Evolutionary conservation across 2,797 vertebrate species (phyloP).

Genomic region (Mus caroli): DNA sequence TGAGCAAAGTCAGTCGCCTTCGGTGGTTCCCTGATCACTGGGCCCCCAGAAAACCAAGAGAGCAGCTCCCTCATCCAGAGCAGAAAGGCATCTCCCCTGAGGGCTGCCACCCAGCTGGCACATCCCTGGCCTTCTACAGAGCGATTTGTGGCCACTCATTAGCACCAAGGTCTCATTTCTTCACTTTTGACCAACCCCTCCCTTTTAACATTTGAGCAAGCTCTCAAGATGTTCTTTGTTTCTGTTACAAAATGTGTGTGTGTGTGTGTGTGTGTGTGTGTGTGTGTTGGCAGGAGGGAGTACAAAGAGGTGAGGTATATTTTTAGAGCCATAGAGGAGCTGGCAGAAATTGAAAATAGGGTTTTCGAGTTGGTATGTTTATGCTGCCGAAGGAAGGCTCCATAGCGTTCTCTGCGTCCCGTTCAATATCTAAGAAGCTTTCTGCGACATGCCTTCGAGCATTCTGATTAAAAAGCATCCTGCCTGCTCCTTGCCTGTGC

Average conservation of each 20-base stretch:
- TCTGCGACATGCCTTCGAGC: slow-evolving; percentile 68
- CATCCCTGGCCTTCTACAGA: not conserved
- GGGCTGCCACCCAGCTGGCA: not conserved
- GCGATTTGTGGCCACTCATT: slow-evolving; percentile 32
- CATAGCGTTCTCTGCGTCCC: slow-evolving; percentile 48
- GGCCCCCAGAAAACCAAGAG: slow-evolving; percentile 27
- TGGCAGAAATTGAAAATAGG: slow-evolving; percentile 79
- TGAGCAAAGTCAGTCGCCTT: slow-evolving; percentile 4
- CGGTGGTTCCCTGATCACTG: not conserved
- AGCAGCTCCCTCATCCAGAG: slow-evolving; percentile 43
- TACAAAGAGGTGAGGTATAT: slow-evolving; percentile 70
- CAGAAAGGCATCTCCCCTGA: slow-evolving; percentile 27
- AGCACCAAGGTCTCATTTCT: slow-evolving; percentile 46
- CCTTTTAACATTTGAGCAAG: slow-evolving; percentile 19
- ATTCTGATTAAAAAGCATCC: slow-evolving; percentile 74
- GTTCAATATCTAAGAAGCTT: slow-evolving; percentile 74
- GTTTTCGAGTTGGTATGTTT: slow-evolving; percentile 76
- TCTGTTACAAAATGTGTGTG: slow-evolving; percentile 58
- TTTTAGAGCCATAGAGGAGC: slow-evolving; percentile 74
- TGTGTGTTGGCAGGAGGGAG: slow-evolving; percentile 9
- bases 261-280: slow-evolving; percentile 51
- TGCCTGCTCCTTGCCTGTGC: not conserved
- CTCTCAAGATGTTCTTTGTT: slow-evolving; percentile 69
- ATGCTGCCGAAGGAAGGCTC: slow-evolving; percentile 71
- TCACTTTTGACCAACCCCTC: slow-evolving; percentile 24